Evolutionary conservation across 2,113 vertebrate genomes (phyloP).

Genomic region (Ameiurus melas): DNA sequence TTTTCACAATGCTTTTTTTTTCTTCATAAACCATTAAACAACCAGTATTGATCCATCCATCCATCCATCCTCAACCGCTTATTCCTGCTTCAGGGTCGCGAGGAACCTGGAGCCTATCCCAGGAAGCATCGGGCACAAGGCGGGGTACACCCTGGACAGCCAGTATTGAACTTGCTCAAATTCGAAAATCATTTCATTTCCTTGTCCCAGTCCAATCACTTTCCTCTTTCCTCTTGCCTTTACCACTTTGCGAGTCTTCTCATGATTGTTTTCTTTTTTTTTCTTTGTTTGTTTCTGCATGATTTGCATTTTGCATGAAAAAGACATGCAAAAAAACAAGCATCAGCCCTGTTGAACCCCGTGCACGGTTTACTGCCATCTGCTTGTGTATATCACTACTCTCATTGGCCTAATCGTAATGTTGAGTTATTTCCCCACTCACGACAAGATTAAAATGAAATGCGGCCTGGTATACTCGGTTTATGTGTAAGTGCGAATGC

Average conservation of each 20-base stretch:
- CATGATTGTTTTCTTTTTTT: neutral
- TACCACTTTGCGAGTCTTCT: neutral
- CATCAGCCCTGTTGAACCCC: neutral
- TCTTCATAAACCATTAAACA: neutral
- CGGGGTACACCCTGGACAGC: no score
- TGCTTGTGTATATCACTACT: slow-evolving; percentile 61
- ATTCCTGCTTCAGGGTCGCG: no score
- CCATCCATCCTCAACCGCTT: no score
- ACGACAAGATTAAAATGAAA: slow-evolving; percentile 39
- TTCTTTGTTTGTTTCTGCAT: neutral
- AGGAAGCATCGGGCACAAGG: no score
- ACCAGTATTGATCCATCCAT: neutral
- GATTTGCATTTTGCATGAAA: slow-evolving; percentile 8
- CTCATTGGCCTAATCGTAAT: slow-evolving; percentile 67
- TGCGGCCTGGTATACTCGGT: slow-evolving; percentile 25
- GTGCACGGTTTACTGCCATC: slow-evolving; percentile 61
- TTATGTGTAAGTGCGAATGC: neutral
- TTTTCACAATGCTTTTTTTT: neutral
- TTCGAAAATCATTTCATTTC: slow-evolving; percentile 1
- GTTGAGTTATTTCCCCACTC: slow-evolving; percentile 65
- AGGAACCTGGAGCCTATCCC: no score
- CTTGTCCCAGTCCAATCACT: neutral
- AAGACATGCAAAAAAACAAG: neutral
- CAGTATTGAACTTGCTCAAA: neutral
- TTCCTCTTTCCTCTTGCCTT: neutral